A percentile compares a stretch with the other conserved stretches of the same genome.
Conservation (phyloP, 2,888 invertebrate species). For the Nemotelus nigrinus region DNA sequence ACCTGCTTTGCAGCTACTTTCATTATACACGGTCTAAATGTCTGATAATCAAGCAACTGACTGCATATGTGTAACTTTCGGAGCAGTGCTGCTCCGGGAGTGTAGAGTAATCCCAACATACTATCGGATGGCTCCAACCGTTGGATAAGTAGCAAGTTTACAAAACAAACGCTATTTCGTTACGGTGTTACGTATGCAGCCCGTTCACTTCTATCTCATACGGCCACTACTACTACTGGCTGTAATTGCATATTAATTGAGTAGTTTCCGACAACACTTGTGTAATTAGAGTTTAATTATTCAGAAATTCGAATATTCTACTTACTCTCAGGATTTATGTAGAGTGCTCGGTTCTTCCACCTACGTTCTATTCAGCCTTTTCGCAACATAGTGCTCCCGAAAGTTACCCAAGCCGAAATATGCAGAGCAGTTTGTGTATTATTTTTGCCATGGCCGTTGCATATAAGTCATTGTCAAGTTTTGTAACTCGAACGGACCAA, state of each 20-base stretch:
- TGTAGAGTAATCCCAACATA: no score
- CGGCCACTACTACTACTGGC: not conserved
- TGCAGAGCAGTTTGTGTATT: not conserved
- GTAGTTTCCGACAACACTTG: slow-evolving; percentile 27
- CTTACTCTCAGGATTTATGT: slow-evolving; percentile 9
- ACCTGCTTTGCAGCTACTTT: slow-evolving; percentile 1
- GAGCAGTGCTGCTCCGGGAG: no score
- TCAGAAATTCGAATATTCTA: slow-evolving; percentile 11
- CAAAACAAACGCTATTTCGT: not conserved
- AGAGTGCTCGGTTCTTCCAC: not conserved
- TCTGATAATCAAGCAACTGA: not conserved
- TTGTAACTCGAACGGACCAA: not conserved
- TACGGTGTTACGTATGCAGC: slow-evolving; percentile 9
- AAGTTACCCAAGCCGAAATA: no score
- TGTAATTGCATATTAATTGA: slow-evolving; percentile 32
- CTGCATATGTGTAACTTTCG: no score
- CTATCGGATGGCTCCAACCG: no score
- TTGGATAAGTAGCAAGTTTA: slow-evolving; percentile 1
- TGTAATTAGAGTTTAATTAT: slow-evolving; percentile 34
- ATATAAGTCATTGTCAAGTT: not conserved
- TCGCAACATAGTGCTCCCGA: no score
- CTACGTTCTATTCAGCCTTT: no score
- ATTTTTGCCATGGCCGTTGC: not conserved
- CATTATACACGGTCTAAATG: slow-evolving; percentile 7
- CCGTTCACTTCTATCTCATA: not conserved